Conservation (phyloP, 2,888 invertebrate species). For the Monopis laevigella region DNA sequence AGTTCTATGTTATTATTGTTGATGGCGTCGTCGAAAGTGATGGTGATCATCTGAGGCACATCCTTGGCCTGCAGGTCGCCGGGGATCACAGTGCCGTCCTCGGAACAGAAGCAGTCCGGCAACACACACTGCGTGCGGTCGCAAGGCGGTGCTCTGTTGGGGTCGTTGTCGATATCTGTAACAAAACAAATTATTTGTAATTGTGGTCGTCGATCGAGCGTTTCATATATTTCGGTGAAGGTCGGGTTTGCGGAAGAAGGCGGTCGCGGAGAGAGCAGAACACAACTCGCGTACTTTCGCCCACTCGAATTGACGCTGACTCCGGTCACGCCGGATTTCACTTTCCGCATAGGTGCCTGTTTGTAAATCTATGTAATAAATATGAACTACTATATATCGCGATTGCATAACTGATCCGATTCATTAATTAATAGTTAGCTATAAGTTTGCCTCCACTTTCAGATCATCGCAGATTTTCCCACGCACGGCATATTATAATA, state of each 20-base stretch:
- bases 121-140: slow-evolving; percentile 86
- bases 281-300: slow-evolving; percentile 54
- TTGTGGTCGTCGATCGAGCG: not conserved
- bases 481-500: too few relatives aligned
- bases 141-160: slow-evolving; percentile 91
- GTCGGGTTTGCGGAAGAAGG: slow-evolving; percentile 5
- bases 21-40: slow-evolving; percentile 94
- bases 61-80: slow-evolving; percentile 85
- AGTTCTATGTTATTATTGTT: slow-evolving; percentile 95
- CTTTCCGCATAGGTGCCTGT: slow-evolving; percentile 26
- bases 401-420: too few relatives aligned
- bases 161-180: slow-evolving; percentile 91
- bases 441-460: too few relatives aligned
- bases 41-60: slow-evolving; percentile 93
- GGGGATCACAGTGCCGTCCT: slow-evolving; percentile 88
- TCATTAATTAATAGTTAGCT: too few relatives aligned
- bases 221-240: slow-evolving; percentile 10
- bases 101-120: slow-evolving; percentile 95
- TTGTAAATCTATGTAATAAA: slow-evolving; percentile 5
- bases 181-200: slow-evolving; percentile 22
- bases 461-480: too few relatives aligned
- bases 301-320: slow-evolving; percentile 41
- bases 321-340: slow-evolving; percentile 44
- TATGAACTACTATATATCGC: slow-evolving; percentile 10
- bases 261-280: slow-evolving; percentile 1